Evolutionary conservation across 2,888 invertebrate species (phyloP), one percentile per base, ranked within the genome.

Genomic region (Ecdyonurus torrentis): DNA sequence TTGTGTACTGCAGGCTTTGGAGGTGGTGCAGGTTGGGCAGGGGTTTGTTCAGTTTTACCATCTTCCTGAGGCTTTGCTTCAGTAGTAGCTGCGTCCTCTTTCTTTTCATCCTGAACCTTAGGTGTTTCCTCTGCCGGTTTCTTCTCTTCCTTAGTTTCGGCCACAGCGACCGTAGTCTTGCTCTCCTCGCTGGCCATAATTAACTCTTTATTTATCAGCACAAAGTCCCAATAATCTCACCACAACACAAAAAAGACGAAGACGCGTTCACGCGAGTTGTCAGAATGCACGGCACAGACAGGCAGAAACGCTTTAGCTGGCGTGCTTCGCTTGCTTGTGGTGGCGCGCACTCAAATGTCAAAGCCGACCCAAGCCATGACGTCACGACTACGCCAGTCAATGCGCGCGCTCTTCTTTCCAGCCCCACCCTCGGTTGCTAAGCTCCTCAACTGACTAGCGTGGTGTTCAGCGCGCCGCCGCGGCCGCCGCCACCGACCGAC

Each of bases 1-100:
- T 93, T 93, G 76, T 91, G 91, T 68, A 91, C 92, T 71, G 84
- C 81, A 66, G 84, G 84, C 67, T 77, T 75, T 76, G 91, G 91
- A 63, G 87, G 85, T 58, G 82, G 80, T 67, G 84, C 80, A 69
- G 84, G 80, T 71, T 85, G 85, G 68, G 81, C 74, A 70, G 83
- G 82, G 66, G 80, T 77, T 69, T 79, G 75, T 64, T 75, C 74
- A 62, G 75, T 74, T 69, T 80, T 80, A 68, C 79, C 79, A 66
- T 77, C 80, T 25, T 71, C 64, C 25, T 60, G 60, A 20, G 23
- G n/a, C 53, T 59, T 53, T 2, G 63, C 25, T 24, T 59, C 50
- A 25, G 63, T 60, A 25, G 63, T 60, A 52, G 73, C 74, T 59
- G 75, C 73, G 69, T 77, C 77, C 67, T 65, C 60, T 69, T 72